These are phyloP conservation scores for Strigamia transsilvanica DNA, from an alignment of 2,888 invertebrate species.

Conservation along the genomic window DNA sequence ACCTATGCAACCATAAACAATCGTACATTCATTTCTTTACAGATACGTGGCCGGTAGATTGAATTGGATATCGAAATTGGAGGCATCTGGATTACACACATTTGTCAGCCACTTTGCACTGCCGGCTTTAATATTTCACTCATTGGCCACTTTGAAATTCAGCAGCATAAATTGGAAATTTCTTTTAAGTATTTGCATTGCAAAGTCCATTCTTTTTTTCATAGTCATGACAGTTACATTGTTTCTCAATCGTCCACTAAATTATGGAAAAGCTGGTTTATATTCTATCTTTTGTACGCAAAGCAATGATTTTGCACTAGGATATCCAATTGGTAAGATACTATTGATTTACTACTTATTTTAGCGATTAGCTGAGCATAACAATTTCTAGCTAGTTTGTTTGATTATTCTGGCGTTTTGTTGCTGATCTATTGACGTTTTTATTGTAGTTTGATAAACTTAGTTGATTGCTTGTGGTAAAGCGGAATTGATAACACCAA, in stretches of 20 bases:
- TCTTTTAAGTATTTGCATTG: constrained; percentile 81
- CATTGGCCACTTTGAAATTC: constrained; percentile 84
- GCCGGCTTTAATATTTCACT: constrained; percentile 90
- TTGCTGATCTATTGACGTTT: not conserved
- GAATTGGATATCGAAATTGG: constrained; percentile 80
- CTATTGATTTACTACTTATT: not conserved
- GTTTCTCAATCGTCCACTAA: constrained; percentile 76
- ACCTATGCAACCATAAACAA: too few species aligned
- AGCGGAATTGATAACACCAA: too few species aligned
- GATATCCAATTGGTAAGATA: constrained; percentile 87
- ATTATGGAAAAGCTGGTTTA: constrained; percentile 85
- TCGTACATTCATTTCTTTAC: constrained; percentile 55
- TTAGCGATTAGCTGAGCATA: too few species aligned
- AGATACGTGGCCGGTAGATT: constrained; percentile 87
- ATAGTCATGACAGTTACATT: constrained; percentile 79
- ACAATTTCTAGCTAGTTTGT: too few species aligned
- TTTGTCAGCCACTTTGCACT: constrained; percentile 94
- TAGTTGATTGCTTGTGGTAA: too few species aligned
- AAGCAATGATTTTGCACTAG: constrained; percentile 97
- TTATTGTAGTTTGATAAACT: too few species aligned
- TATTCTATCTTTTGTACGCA: constrained; percentile 95
- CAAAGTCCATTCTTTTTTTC: constrained; percentile 86
- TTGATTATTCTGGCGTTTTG: too few species aligned
- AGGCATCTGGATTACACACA: constrained; percentile 87
- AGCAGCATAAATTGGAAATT: constrained; percentile 88